phyloP scores from a whole-genome alignment of 64 coral and sea anemone genomes.

The Actinia equina region DNA sequence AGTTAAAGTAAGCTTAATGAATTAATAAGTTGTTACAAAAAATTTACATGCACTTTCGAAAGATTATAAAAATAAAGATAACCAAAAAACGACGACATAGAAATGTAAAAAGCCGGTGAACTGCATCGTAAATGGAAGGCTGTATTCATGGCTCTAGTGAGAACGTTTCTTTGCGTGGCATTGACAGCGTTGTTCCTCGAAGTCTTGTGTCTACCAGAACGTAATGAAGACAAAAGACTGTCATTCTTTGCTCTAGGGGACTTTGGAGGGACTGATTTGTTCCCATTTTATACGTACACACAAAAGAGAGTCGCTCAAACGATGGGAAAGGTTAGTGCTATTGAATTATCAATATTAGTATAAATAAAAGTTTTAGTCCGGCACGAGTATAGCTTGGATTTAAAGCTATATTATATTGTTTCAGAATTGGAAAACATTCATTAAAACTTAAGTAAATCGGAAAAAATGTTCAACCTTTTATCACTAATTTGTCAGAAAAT shows the following conservation, averaged over 20 bases:
- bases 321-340: constrained; percentile 61
- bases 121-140: neutral
- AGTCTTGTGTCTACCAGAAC: neutral
- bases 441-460: neutral
- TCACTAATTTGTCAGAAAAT: neutral
- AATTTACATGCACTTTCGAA: neutral
- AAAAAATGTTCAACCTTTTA: too few relatives aligned
- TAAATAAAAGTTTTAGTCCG: too few relatives aligned
- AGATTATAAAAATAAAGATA: neutral
- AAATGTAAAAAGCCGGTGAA: neutral
- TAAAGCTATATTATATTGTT: too few relatives aligned
- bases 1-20: too few relatives aligned
- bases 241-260: constrained; percentile 76
- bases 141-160: neutral
- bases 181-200: neutral
- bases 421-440: neutral
- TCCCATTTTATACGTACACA: constrained; percentile 59
- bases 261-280: constrained; percentile 49
- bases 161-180: neutral
- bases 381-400: too few relatives aligned
- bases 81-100: neutral
- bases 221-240: constrained; percentile 17
- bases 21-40: neutral
- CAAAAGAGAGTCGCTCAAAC: constrained; percentile 61
- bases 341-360: neutral